Evolutionary conservation across 2,888 invertebrate genomes (phyloP).

Genomic region (Eupelmus urozonus): DNA sequence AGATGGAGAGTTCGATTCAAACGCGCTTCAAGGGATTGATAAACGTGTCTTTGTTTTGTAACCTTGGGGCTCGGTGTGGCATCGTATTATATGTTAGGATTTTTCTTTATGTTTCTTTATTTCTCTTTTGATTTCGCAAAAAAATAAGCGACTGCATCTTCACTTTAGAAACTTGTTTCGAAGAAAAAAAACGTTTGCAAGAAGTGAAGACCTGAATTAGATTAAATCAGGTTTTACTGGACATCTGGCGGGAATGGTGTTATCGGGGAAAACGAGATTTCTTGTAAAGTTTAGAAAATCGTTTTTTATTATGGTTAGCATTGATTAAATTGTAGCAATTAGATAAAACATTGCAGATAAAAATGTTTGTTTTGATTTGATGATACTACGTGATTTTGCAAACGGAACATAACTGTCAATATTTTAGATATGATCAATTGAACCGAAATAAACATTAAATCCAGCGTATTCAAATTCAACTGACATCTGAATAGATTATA

Average conservation of each 20-base stretch:
- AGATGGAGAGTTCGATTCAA: not conserved
- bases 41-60: not conserved
- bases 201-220: not conserved
- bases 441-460: slow-evolving; percentile 19
- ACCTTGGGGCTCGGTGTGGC: not conserved
- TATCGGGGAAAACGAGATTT: slow-evolving; percentile 32
- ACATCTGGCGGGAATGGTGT: slow-evolving; percentile 17
- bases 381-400: too few relatives aligned
- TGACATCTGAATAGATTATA: slow-evolving; percentile 42
- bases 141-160: not conserved
- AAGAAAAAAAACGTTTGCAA: not conserved
- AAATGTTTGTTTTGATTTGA: too few relatives aligned
- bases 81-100: not conserved
- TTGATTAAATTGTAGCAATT: not conserved
- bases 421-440: slow-evolving; percentile 3
- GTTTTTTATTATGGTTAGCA: not conserved
- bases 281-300: not conserved
- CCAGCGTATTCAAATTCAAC: slow-evolving; percentile 18
- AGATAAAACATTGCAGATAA: not conserved
- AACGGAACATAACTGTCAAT: too few relatives aligned
- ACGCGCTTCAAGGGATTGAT: not conserved
- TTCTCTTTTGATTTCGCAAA: not conserved
- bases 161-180: not conserved
- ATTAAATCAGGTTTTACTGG: slow-evolving; percentile 25
- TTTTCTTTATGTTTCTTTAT: not conserved